Conservation (phyloP, 2,888 invertebrate species). For the Cheilosia pagana region DNA sequence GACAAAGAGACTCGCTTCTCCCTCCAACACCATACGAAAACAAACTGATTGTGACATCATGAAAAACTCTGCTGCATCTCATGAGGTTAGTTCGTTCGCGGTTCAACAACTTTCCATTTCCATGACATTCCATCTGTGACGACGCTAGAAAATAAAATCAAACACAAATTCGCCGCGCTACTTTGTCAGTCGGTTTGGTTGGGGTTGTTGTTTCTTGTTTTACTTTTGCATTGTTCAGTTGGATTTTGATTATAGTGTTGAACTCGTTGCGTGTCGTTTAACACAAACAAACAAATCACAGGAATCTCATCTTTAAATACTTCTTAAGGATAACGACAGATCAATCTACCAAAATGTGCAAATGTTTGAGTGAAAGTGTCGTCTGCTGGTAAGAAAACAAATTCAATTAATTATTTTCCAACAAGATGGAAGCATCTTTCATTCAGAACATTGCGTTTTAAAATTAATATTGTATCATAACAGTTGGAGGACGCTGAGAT, state of each 20-base stretch:
- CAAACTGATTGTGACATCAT: not conserved
- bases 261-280: not conserved
- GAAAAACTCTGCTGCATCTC: not conserved
- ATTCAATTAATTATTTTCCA: slow-evolving; percentile 9
- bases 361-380: slow-evolving; percentile 63
- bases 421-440: slow-evolving; percentile 43
- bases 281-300: slow-evolving; percentile 37
- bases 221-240: slow-evolving; percentile 57
- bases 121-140: slow-evolving; percentile 24
- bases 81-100: not conserved
- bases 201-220: no score
- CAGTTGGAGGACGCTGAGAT: not conserved
- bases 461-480: slow-evolving; percentile 1
- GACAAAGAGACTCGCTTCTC: no score
- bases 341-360: slow-evolving; percentile 51
- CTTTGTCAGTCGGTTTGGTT: slow-evolving; percentile 16
- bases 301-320: slow-evolving; percentile 6
- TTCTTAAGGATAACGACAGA: slow-evolving; percentile 3
- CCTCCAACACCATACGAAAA: not conserved
- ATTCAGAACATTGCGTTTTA: slow-evolving; percentile 14
- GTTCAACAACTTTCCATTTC: slow-evolving; percentile 5
- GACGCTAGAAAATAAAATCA: slow-evolving; percentile 14
- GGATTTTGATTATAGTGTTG: not conserved
- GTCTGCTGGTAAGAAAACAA: slow-evolving; percentile 67
- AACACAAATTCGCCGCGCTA: not conserved